phyloP scores from a whole-genome alignment of 2,888 invertebrate species.

The Spodoptera picta region DNA sequence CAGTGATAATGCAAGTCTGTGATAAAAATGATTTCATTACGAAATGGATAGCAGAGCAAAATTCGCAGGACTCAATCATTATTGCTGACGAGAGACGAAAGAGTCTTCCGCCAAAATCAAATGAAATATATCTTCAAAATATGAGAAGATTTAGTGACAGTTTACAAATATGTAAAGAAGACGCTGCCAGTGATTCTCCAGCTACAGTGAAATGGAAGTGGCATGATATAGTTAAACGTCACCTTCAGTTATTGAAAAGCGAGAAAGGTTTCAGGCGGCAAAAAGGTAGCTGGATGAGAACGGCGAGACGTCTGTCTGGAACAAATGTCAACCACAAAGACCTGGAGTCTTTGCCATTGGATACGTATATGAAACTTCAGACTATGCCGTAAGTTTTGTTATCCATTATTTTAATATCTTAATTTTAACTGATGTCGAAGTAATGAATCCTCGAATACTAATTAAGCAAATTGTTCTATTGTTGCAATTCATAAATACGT shows the following conservation, averaged over 20 bases:
- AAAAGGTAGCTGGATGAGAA: constrained; percentile 85
- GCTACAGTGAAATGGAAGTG: constrained; percentile 87
- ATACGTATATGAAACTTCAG: constrained; percentile 84
- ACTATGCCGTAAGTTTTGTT: constrained; percentile 83
- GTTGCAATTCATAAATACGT: neutral
- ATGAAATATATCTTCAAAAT: constrained; percentile 84
- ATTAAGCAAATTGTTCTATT: constrained; percentile 1
- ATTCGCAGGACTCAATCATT: constrained; percentile 80
- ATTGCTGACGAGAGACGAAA: constrained; percentile 83
- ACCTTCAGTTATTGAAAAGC: constrained; percentile 82
- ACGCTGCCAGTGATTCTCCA: constrained; percentile 86
- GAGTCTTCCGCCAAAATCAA: constrained; percentile 86
- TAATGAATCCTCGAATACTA: no score
- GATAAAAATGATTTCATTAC: constrained; percentile 88
- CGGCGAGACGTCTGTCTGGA: constrained; percentile 81
- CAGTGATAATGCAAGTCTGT: constrained; percentile 85
- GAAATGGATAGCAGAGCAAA: constrained; percentile 88
- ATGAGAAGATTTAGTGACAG: constrained; percentile 87
- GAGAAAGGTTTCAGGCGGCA: constrained; percentile 85
- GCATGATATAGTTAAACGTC: constrained; percentile 87
- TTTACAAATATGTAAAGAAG: constrained; percentile 86
- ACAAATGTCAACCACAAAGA: constrained; percentile 75
- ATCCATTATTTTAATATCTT: neutral
- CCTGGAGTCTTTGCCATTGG: constrained; percentile 73
- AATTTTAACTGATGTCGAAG: no score